Percentiles rank a stretch among this genome's conserved stretches.
These are phyloP conservation scores for Bucco capensis DNA, from an alignment of 2,113 vertebrate genomes.

Conservation along the genomic window DNA sequence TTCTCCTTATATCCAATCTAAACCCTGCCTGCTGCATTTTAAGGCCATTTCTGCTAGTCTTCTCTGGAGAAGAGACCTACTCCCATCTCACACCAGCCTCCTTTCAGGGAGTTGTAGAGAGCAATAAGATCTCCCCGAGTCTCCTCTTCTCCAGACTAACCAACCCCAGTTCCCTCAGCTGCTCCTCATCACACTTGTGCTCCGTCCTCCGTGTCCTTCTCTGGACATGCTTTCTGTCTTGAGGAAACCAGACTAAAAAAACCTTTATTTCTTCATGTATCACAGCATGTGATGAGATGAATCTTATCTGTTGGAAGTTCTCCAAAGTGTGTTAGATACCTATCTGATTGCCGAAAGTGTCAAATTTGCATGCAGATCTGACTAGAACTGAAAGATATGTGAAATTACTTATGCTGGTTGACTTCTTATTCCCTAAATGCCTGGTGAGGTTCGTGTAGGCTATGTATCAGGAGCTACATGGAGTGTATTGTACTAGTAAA, in stretches of 20 bases:
- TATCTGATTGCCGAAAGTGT: not conserved
- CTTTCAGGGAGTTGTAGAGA: no score
- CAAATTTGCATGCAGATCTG: not conserved
- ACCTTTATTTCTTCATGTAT: not conserved
- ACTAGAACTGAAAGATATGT: not conserved
- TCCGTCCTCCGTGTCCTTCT: no score
- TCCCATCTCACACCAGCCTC: no score
- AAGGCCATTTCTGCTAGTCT: no score
- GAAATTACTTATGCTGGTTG: not conserved
- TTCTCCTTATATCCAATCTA: no score
- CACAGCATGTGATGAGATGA: not conserved
- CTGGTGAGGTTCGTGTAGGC: not conserved
- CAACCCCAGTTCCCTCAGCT: no score
- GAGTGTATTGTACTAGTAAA: not conserved
- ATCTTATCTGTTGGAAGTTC: not conserved
- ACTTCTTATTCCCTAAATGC: not conserved
- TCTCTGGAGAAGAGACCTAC: no score
- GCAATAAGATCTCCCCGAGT: no score
- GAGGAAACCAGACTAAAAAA: not conserved
- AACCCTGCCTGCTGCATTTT: no score
- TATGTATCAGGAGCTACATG: not conserved
- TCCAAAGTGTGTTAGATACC: not conserved
- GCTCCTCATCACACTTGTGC: no score
- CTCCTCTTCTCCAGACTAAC: no score
- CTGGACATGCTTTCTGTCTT: not conserved